Percentiles rank a stretch among this genome's conserved stretches.
Evolutionary conservation across 2,797 vertebrate genomes (phyloP).

Genomic region (Apogon hyalosoma): DNA sequence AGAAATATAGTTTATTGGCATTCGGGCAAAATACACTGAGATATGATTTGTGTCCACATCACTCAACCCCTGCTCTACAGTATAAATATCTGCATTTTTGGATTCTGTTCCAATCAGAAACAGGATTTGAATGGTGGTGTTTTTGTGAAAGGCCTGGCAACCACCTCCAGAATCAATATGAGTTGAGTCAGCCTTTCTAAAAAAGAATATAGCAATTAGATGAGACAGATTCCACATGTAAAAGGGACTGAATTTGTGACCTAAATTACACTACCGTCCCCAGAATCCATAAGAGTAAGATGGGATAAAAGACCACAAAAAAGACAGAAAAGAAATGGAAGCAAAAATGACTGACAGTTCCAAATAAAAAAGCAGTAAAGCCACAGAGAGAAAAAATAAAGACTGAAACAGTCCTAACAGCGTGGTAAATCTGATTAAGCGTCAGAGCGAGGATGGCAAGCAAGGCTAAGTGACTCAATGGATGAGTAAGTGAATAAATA

Average conservation of each 20-base stretch:
- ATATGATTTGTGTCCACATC: no score
- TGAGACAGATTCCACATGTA: slow-evolving; percentile 34
- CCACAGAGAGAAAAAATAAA: slow-evolving; percentile 57
- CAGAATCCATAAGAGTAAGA: slow-evolving; percentile 20
- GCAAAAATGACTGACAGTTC: slow-evolving; percentile 45
- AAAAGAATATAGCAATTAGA: slow-evolving; percentile 30
- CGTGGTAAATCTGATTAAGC: slow-evolving; percentile 73
- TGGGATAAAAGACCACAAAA: slow-evolving; percentile 14
- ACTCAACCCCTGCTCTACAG: no score
- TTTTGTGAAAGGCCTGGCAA: slow-evolving; percentile 18
- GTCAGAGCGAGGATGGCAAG: slow-evolving; percentile 63
- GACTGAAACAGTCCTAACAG: slow-evolving; percentile 59
- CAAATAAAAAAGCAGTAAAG: slow-evolving; percentile 52
- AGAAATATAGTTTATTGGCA: no score
- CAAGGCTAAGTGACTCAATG: slow-evolving; percentile 73
- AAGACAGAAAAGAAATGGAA: neutral
- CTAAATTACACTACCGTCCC: slow-evolving; percentile 29
- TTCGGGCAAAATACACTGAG: no score
- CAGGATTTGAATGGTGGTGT: slow-evolving; percentile 29
- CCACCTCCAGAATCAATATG: slow-evolving; percentile 23
- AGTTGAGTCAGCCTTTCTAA: slow-evolving; percentile 30
- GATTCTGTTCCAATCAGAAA: slow-evolving; percentile 33
- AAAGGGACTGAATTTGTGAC: slow-evolving; percentile 34
- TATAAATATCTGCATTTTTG: slow-evolving; percentile 34
- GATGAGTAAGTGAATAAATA: slow-evolving; percentile 79